phyloP scores from a whole-genome alignment of 2,888 invertebrate genomes.

The Brenthis daphne region DNA sequence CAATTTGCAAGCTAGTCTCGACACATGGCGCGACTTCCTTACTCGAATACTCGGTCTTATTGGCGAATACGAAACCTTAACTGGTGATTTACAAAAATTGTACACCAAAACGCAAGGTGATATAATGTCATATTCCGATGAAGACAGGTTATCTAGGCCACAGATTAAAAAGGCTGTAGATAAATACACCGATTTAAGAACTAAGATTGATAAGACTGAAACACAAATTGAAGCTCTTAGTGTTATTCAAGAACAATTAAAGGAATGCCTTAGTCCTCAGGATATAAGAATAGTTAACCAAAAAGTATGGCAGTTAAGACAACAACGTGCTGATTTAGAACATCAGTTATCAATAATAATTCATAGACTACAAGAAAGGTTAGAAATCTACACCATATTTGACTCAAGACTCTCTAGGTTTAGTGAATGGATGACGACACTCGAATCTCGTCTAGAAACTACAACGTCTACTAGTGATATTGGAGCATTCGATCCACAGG shows the following conservation, averaged over 20 bases:
- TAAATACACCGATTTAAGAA: slow-evolving; percentile 83
- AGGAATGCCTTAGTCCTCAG: slow-evolving; percentile 91
- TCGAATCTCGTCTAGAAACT: slow-evolving; percentile 85
- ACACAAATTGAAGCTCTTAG: slow-evolving; percentile 87
- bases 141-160: slow-evolving; percentile 81
- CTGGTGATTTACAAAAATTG: slow-evolving; percentile 81
- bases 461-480: slow-evolving; percentile 77
- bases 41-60: slow-evolving; percentile 85
- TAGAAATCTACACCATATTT: slow-evolving; percentile 87
- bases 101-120: slow-evolving; percentile 85
- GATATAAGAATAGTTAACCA: slow-evolving; percentile 92
- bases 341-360: slow-evolving; percentile 88
- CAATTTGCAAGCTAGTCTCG: slow-evolving; percentile 89
- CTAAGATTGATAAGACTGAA: slow-evolving; percentile 80
- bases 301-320: slow-evolving; percentile 88
- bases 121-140: slow-evolving; percentile 81
- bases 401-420: slow-evolving; percentile 85
- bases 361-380: slow-evolving; percentile 87
- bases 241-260: slow-evolving; percentile 90
- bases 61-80: slow-evolving; percentile 84
- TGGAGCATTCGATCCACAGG: slow-evolving; percentile 86
- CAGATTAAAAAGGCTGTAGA: slow-evolving; percentile 85
- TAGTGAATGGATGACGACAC: slow-evolving; percentile 86
- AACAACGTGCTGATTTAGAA: slow-evolving; percentile 91
- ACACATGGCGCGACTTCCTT: slow-evolving; percentile 91